phyloP scores from a whole-genome alignment of 2,888 invertebrate genomes.

The Chaitophorus viminalis region DNA sequence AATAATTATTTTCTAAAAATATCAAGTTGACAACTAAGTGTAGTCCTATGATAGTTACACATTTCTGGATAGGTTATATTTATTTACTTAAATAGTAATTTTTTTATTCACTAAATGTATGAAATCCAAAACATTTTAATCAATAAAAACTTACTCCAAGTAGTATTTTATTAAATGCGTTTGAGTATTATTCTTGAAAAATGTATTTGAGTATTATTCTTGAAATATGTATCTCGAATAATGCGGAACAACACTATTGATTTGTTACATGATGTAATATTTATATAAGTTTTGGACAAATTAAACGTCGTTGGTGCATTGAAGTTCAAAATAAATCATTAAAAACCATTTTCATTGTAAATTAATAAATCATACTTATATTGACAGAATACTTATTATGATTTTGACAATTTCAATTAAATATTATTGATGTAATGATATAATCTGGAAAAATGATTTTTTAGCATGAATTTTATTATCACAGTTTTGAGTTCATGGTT shows the following conservation, averaged over 20 bases:
- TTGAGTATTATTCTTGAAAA: not conserved
- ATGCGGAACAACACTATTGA: not conserved
- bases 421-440: not conserved
- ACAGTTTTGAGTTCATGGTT: not conserved
- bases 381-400: too few species aligned
- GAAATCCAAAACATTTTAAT: not conserved
- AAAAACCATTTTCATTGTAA: not conserved
- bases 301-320: not conserved
- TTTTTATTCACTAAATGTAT: not conserved
- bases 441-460: not conserved
- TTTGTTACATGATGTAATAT: constrained; percentile 1
- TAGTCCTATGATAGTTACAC: not conserved
- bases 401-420: not conserved
- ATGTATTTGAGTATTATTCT: not conserved
- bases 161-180: not conserved
- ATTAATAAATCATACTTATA: not conserved
- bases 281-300: not conserved
- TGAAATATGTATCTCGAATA: not conserved
- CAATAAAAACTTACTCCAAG: not conserved
- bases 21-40: too few species aligned
- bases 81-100: not conserved
- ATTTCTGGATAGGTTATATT: not conserved
- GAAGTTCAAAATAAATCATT: not conserved
- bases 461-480: not conserved
- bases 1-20: not conserved